Evolutionary conservation across 2,797 vertebrate genomes (phyloP).

Genomic region (Microcaecilia unicolor): DNA sequence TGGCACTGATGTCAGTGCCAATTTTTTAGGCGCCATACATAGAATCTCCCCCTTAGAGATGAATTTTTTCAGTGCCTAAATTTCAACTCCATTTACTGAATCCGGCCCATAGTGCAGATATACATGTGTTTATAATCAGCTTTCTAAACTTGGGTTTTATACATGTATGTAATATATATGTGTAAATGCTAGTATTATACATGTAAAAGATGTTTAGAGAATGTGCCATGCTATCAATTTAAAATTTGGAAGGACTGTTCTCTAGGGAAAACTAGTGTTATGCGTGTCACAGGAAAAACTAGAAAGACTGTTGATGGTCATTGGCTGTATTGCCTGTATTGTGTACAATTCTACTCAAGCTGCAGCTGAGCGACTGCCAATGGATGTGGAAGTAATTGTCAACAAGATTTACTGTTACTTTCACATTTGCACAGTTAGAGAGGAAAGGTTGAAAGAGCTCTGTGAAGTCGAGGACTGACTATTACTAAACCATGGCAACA

Average conservation of each 20-base stretch:
- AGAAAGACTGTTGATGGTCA: conserved; percentile 59
- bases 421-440: conserved; percentile 44
- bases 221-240: conserved; percentile 64
- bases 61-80: too few relatives aligned
- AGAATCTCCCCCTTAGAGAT: too few relatives aligned
- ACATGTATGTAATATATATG: too few relatives aligned
- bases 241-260: conserved; percentile 48
- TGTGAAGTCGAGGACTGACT: conserved; percentile 30
- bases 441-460: conserved; percentile 42
- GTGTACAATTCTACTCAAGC: conserved; percentile 35
- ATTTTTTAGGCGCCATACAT: too few relatives aligned
- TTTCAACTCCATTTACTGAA: too few relatives aligned
- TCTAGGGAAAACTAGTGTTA: conserved; percentile 53
- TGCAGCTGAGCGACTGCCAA: conserved; percentile 51
- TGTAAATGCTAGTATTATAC: too few relatives aligned
- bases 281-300: conserved; percentile 45
- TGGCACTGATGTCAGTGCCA: too few relatives aligned
- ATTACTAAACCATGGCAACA: conserved; percentile 30
- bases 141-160: too few relatives aligned
- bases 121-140: too few relatives aligned
- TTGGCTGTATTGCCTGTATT: conserved; percentile 33
- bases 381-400: conserved; percentile 52
- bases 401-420: conserved; percentile 54
- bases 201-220: too few relatives aligned
- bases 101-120: too few relatives aligned